Base-by-base conservation (phyloP, 2,888 invertebrate genomes). In the Meghimatium bilineatum region DNA sequence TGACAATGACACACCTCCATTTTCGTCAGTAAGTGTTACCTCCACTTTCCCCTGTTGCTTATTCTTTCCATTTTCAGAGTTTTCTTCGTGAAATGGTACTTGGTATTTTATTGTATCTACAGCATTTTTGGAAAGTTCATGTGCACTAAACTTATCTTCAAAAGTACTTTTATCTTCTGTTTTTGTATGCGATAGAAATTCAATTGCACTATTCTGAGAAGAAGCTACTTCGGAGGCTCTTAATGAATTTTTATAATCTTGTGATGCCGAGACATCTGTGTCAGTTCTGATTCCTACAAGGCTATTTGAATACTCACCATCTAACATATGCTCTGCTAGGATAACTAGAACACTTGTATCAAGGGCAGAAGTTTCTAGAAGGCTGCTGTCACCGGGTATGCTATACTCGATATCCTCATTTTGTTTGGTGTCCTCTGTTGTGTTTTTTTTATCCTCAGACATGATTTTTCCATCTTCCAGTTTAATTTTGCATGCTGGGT, bases 271-370 rank as follows among this genome's bases (percentile, higher is more conserved):
- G 17, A 56, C 56, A 34, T 10, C 17, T 26, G 38, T 26, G 26
- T 49, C 52, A 52, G 49, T 3, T 1, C 8, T 49, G 10, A 52
- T 56, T n/a, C 38, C 75, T 82, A 52, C 36, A 71, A 56, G 69
- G 32, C 60, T 0, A 60, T 66, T 49, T 38, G 52, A 60, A 29
- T 44, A 29, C 20, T 38, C 78, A 20, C n/a, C 72, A 29, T 67
- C 83, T 71, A 77, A 56, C 0, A 38, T 52, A 32, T 80, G 69
- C 23, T 86, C 85, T 60, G 63, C 84, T 71, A 79, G 56, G n/a
- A 82, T 71, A 77, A 82, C 74, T n/a, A 83, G 69, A 20, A 82
- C 29, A 34, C 85, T 85, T 26, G 85, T 77, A 66, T 86, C 86
- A 67, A 75, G 74, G 26, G 77, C 82, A 52, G 82, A 72, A 20